Evolutionary conservation across 2,888 invertebrate genomes (phyloP).

Genomic region (Chouioia cunea): DNA sequence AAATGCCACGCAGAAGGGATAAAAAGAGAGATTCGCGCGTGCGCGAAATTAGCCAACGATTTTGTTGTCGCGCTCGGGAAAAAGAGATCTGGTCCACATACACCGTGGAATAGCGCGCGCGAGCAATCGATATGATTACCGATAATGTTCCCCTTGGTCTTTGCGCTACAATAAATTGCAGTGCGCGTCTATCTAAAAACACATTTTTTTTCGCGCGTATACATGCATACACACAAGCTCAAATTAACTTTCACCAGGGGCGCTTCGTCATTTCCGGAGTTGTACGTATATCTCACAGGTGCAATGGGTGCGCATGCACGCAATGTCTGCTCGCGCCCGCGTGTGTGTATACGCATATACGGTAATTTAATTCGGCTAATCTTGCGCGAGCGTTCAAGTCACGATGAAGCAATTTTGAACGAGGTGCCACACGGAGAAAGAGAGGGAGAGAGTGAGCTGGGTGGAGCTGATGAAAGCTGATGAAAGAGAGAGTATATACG

Average conservation of each 20-base stretch:
- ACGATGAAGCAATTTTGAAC: slow-evolving; percentile 51
- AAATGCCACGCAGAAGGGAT: slow-evolving; percentile 39
- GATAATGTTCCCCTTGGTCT: not conserved
- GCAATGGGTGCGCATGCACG: slow-evolving; percentile 28
- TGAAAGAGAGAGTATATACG: too few species aligned
- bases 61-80: slow-evolving; percentile 37
- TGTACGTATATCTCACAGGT: slow-evolving; percentile 27
- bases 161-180: not conserved
- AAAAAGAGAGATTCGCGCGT: slow-evolving; percentile 1
- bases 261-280: slow-evolving; percentile 37
- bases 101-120: not conserved
- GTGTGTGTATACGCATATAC: slow-evolving; percentile 4
- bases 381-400: slow-evolving; percentile 44
- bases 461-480: too few species aligned
- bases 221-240: not conserved
- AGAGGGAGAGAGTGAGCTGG: too few species aligned
- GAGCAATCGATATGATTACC: not conserved
- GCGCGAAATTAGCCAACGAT: slow-evolving; percentile 15
- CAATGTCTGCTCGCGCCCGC: slow-evolving; percentile 43
- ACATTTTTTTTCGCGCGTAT: not conserved
- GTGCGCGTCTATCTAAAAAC: slow-evolving; percentile 5
- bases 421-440: too few species aligned
- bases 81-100: not conserved
- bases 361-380: slow-evolving; percentile 50
- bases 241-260: slow-evolving; percentile 6